Evolutionary conservation across 2,797 vertebrate species (phyloP).

Genomic region (Selene dorsalis): DNA sequence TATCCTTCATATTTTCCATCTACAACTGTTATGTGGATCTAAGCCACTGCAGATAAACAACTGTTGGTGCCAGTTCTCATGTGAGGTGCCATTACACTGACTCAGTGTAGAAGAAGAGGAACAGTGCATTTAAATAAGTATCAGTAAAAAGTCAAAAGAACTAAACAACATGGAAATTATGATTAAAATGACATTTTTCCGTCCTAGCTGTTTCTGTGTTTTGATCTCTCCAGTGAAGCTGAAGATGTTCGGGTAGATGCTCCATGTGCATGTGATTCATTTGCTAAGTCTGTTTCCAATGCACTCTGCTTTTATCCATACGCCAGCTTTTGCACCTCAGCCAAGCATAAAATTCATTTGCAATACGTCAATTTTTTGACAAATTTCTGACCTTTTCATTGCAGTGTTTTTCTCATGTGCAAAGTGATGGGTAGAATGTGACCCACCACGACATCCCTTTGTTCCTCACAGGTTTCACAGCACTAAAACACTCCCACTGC

Average conservation of each 20-base stretch:
- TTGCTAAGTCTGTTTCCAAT: not conserved
- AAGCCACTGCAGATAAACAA: not conserved
- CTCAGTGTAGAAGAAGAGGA: not conserved
- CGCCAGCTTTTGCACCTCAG: not conserved
- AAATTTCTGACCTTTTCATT: too few species aligned
- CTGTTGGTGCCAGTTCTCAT: not conserved
- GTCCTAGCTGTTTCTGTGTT: too few species aligned
- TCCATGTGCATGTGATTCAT: not conserved
- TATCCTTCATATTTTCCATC: not conserved
- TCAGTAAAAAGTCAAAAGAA: not conserved
- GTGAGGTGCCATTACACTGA: not conserved
- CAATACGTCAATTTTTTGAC: too few species aligned
- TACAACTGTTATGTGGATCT: not conserved
- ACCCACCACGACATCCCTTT: too few species aligned
- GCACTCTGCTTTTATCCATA: not conserved
- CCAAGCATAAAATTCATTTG: too few species aligned
- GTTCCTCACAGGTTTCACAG: too few species aligned
- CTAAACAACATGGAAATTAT: not conserved
- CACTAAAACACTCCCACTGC: too few species aligned
- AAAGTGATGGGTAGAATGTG: too few species aligned
- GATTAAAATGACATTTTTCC: not conserved
- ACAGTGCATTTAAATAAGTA: not conserved
- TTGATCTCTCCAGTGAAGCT: not conserved
- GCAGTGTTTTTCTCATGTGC: too few species aligned
- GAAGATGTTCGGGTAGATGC: not conserved